phyloP scores from a whole-genome alignment of 2,113 vertebrate genomes.

The Aldabrachelys gigantea region DNA sequence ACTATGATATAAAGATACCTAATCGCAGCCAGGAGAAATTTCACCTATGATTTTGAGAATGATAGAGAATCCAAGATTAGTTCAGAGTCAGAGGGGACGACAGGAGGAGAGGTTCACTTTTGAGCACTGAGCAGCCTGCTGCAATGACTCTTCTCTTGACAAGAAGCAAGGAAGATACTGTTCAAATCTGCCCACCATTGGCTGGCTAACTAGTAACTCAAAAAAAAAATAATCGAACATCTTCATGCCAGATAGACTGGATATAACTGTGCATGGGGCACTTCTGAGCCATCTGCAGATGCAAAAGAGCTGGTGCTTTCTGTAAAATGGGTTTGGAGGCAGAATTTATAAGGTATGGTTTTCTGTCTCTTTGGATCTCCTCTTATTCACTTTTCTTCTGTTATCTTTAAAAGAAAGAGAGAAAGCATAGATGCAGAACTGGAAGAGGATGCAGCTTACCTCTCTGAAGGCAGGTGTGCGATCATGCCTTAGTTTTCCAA shows the following conservation, averaged over 20 bases:
- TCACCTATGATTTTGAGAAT: too few species aligned
- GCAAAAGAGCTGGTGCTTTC: background rate
- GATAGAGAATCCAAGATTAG: background rate
- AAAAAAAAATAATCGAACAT: background rate
- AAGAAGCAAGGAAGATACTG: background rate
- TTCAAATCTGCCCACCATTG: background rate
- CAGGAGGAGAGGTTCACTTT: background rate
- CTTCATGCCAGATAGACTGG: fast-evolving
- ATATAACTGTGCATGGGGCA: background rate
- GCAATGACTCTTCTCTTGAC: background rate
- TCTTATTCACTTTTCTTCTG: background rate
- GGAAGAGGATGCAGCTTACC: fast-evolving
- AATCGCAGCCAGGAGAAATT: fast-evolving
- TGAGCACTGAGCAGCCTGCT: background rate
- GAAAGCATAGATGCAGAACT: fast-evolving
- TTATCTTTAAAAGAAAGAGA: fast-evolving
- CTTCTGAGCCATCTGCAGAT: background rate
- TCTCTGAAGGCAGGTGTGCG: background rate
- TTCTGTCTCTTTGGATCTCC: background rate
- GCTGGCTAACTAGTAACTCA: background rate
- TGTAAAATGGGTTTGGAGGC: background rate
- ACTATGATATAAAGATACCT: background rate
- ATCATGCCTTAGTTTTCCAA: background rate
- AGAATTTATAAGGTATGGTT: fast-evolving
- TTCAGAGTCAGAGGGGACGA: background rate